phyloP scores from a whole-genome alignment of 2,888 invertebrate species.

The Platycheirus albimanus region DNA sequence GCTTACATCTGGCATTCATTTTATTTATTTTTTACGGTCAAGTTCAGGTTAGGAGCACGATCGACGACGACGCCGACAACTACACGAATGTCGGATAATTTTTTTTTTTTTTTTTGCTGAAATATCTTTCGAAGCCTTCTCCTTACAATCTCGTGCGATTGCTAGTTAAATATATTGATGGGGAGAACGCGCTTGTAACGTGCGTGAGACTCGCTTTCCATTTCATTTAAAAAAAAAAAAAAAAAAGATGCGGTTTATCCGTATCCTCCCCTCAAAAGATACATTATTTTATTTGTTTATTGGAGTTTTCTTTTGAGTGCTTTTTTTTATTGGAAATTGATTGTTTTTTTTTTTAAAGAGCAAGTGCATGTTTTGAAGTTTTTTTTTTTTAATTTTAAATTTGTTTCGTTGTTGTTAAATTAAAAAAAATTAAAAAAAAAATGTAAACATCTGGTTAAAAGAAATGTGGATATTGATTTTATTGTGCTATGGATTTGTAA shows the following conservation, averaged over 20 bases:
- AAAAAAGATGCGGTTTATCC: slow-evolving; percentile 44
- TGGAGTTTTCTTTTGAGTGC: slow-evolving; percentile 13
- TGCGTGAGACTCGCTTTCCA: slow-evolving; percentile 46
- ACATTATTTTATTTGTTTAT: slow-evolving; percentile 44
- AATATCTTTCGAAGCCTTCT: neutral
- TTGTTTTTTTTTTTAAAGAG: slow-evolving; percentile 2
- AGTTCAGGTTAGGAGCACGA: slow-evolving; percentile 66
- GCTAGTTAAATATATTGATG: slow-evolving; percentile 35
- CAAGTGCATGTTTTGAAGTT: slow-evolving; percentile 33
- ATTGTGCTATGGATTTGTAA: slow-evolving; percentile 78
- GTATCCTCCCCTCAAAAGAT: neutral
- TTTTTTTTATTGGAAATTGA: slow-evolving; percentile 34
- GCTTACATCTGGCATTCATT: slow-evolving; percentile 41
- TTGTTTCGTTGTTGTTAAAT: slow-evolving; percentile 1
- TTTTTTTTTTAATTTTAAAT: slow-evolving; percentile 9
- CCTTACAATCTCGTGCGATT: slow-evolving; percentile 9
- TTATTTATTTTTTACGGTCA: slow-evolving; percentile 72
- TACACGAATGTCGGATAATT: slow-evolving; percentile 51
- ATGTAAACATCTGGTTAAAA: slow-evolving; percentile 47
- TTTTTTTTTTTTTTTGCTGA: slow-evolving; percentile 12
- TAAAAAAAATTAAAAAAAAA: slow-evolving; percentile 36
- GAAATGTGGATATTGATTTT: slow-evolving; percentile 79
- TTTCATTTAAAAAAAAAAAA: too few relatives aligned
- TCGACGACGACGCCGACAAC: slow-evolving; percentile 30
- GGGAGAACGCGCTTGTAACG: slow-evolving; percentile 33